These are phyloP conservation scores for Brachionus calyciflorus DNA, from an alignment of 1,140 invertebrate species.

Conservation along the genomic window DNA sequence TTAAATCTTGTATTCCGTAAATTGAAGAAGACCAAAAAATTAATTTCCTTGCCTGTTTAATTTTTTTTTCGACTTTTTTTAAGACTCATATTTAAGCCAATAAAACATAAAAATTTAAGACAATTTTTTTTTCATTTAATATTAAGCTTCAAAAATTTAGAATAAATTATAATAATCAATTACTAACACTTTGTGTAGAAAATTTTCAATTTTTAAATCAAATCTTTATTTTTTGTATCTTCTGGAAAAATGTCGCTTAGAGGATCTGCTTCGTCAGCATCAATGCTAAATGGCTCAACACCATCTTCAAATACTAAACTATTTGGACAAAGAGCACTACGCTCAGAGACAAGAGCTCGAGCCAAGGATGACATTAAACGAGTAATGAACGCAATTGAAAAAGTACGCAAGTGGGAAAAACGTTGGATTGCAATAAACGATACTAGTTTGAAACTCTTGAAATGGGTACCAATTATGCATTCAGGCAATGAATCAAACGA, in stretches of 20 bases:
- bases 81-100: no score
- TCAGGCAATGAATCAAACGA: background rate
- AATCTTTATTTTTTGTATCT: no score
- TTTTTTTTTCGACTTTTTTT: no score
- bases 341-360: conserved; percentile 90
- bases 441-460: conserved; percentile 95
- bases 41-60: no score
- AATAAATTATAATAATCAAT: no score
- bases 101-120: no score
- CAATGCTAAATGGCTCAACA: conserved; percentile 16
- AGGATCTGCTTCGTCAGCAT: conserved; percentile 15
- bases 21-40: no score
- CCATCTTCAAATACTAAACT: conserved; percentile 2
- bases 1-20: no score
- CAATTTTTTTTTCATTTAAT: no score
- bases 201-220: no score
- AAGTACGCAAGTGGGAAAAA: conserved; percentile 97
- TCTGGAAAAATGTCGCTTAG: conserved; percentile 14
- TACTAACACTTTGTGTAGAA: no score
- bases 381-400: conserved; percentile 95
- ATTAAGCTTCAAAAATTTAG: no score
- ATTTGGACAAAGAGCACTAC: conserved; percentile 68
- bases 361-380: conserved; percentile 98
- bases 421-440: conserved; percentile 97
- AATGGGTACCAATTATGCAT: conserved; percentile 79